phyloP scores from a whole-genome alignment of 2,888 invertebrate genomes.

The Cerastis rubricosa region DNA sequence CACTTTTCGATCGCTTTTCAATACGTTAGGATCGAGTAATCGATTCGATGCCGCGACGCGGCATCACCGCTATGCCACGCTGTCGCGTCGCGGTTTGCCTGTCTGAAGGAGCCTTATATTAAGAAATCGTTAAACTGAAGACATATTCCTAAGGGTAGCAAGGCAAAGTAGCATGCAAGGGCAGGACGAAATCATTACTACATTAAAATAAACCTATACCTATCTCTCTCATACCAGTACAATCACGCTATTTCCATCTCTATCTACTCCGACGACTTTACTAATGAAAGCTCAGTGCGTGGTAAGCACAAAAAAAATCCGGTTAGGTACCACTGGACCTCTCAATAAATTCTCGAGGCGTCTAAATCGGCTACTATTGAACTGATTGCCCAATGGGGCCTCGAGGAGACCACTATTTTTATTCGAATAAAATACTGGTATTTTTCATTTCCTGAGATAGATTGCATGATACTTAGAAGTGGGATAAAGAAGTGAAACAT shows the following conservation, averaged over 20 bases:
- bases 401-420: conserved; percentile 61
- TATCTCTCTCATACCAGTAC: conserved; percentile 9
- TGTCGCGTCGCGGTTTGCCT: too few species aligned
- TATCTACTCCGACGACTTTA: conserved; percentile 25
- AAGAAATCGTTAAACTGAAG: background rate
- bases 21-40: too few species aligned
- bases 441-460: conserved; percentile 18
- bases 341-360: conserved; percentile 78
- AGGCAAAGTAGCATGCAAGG: background rate
- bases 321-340: conserved; percentile 71
- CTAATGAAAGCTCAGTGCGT: conserved; percentile 71
- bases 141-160: background rate
- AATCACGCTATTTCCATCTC: conserved; percentile 39
- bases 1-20: too few species aligned
- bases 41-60: too few species aligned
- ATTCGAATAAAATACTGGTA: conserved; percentile 57
- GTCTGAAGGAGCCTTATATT: too few species aligned
- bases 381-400: conserved; percentile 76
- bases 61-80: too few species aligned
- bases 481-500: background rate
- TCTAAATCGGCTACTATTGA: conserved; percentile 75
- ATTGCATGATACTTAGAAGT: conserved; percentile 4
- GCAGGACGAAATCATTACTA: conserved; percentile 38
- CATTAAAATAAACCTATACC: conserved; percentile 44
- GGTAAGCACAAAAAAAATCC: conserved; percentile 79